A percentile compares a stretch with the other conserved stretches of the same genome.
Conservation (phyloP, 2,797 vertebrate species). For the Tokudaia muenninki region DNA sequence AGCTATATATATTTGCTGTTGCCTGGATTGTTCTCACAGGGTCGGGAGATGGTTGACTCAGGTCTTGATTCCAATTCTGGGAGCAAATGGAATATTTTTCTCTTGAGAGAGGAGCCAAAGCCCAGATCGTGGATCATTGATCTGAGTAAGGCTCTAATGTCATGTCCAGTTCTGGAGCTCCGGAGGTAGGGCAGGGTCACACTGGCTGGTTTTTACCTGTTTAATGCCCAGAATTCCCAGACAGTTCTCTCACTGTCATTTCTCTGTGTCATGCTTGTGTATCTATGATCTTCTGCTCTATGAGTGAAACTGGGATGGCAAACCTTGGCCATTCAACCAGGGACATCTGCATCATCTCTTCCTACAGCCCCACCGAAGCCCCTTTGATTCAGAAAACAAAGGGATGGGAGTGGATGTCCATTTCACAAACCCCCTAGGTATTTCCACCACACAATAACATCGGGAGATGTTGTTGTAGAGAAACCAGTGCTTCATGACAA, state of each 20-base stretch:
- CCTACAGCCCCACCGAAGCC: neutral
- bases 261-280: neutral
- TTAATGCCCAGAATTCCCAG: neutral
- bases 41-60: neutral
- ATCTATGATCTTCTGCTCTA: neutral
- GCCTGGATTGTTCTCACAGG: neutral
- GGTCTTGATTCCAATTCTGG: neutral
- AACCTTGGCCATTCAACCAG: neutral
- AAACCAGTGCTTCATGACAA: conserved; percentile 53
- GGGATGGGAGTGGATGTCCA: neutral
- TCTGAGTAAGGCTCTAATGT: neutral
- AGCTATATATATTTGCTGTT: neutral
- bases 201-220: neutral
- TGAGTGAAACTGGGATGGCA: accelerated
- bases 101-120: neutral
- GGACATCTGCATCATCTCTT: neutral
- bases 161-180: neutral
- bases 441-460: neutral
- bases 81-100: neutral
- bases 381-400: neutral
- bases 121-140: neutral
- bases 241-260: neutral
- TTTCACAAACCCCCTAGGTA: neutral
- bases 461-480: neutral
- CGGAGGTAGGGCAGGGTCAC: neutral